phyloP scores from a whole-genome alignment of 2,113 vertebrate species.

The Elanoides forficatus region DNA sequence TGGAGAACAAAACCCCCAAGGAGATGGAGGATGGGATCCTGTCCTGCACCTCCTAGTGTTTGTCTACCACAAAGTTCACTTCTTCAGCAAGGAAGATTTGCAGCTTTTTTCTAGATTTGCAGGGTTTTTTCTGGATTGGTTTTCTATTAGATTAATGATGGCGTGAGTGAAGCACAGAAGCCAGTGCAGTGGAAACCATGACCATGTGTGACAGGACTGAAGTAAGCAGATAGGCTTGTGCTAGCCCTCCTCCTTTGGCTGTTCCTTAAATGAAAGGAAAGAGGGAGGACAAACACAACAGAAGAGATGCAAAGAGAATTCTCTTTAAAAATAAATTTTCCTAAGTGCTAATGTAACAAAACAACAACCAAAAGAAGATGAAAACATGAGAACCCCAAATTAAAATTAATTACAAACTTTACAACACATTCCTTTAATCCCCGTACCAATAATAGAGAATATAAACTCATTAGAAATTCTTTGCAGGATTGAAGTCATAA shows the following conservation, averaged over 20 bases:
- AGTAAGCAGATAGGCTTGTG: neutral
- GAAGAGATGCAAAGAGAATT: neutral
- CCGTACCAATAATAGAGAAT: neutral
- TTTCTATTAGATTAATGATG: neutral
- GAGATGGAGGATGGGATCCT: neutral
- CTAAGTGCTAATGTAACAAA: neutral
- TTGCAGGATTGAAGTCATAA: neutral
- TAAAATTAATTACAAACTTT: neutral
- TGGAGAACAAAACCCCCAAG: neutral
- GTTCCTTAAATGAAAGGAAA: neutral
- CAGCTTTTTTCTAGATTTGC: neutral
- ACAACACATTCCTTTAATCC: neutral
- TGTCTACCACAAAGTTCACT: neutral
- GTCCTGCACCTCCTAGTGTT: neutral
- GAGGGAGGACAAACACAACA: neutral
- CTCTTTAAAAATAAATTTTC: neutral
- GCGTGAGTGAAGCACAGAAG: neutral
- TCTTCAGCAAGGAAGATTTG: neutral
- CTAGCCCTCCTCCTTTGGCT: neutral
- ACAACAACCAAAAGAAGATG: neutral
- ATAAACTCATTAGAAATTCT: neutral
- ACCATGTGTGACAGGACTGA: neutral
- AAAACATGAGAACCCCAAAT: neutral
- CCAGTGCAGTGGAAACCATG: neutral
- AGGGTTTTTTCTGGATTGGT: neutral